Evolutionary conservation across 2,113 vertebrate genomes (phyloP).

Genomic region (Micromys minutus): DNA sequence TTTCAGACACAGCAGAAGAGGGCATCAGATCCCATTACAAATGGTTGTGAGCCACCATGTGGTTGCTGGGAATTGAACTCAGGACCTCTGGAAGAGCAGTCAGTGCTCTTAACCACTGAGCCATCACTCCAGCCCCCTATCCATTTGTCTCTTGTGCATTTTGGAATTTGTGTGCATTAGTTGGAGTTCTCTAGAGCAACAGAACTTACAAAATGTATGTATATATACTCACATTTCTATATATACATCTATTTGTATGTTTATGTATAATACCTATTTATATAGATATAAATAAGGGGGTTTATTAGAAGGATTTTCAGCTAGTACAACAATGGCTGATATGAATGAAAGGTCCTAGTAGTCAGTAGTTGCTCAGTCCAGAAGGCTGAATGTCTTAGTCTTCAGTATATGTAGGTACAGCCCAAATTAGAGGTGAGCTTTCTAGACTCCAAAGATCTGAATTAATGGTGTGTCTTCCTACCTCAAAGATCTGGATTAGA

Average conservation of each 20-base stretch:
- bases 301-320: not conserved
- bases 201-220: too few species aligned
- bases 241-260: not conserved
- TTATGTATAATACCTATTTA: not conserved
- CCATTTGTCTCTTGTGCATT: too few species aligned
- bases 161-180: too few species aligned
- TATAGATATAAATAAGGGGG: not conserved
- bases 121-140: too few species aligned
- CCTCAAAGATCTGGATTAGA: not conserved
- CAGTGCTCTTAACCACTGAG: too few species aligned
- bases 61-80: too few species aligned
- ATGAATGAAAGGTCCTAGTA: not conserved
- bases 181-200: too few species aligned
- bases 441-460: not conserved
- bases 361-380: not conserved
- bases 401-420: not conserved
- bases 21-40: too few species aligned
- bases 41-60: too few species aligned
- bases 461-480: not conserved
- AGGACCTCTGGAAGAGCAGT: too few species aligned
- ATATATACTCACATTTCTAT: not conserved
- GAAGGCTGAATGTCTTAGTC: not conserved
- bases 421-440: not conserved
- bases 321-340: not conserved
- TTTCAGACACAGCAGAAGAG: too few species aligned